Evolutionary conservation across 2,797 vertebrate species (phyloP), one percentile per base, ranked within the genome.

Genomic region (Aselliscus stoliczkanus): DNA sequence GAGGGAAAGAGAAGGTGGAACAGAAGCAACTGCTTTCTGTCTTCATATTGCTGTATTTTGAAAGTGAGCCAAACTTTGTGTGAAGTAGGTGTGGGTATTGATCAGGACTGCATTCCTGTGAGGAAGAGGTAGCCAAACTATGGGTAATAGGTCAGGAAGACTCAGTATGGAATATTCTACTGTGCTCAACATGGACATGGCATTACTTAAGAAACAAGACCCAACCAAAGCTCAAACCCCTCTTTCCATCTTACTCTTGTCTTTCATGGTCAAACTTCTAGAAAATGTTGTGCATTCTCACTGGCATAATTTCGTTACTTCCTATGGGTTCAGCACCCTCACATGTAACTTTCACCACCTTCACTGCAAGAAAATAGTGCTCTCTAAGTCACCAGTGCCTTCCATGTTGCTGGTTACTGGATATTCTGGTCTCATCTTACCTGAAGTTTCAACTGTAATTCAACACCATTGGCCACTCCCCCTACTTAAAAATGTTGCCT

Each of bases 201-300:
- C 52, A 76, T 81, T 84, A 70, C 20, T 93, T 90, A 56, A 90
- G 73, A 88, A 84, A 77, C 50, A 50, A 96, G 85, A 84, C 64
- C 20, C 44, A 67, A 18, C 4, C 10, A 73, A 88, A 92, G 44
- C 25, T 34, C 20, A 85, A 88, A n/a, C 18, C 12, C 21, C 3
- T n/a, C 29, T 52, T 62, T 92, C 27, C 20, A 25, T 56, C 27
- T 62, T 18, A 5, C 15, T 64, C 75, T 83, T 73, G 27, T 23
- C 29, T 96, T 92, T 60, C 47, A 60, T 20, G 23, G 60, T 47
- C 62, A 96, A 56, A 92, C 21, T 79, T 94, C 27, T 72, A 88
- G 44, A 90, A 94, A 64, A 75, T 65, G 17, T 20, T 56, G 25
- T 77, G 52, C 21, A 17, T 79, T 86, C 29, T 96, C 34, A 90